Evolutionary conservation across 35 echinoderm and acorn worm genomes (phyloP), one percentile per base, ranked within the genome.

Genomic region (Stichopus chloronotus): DNA sequence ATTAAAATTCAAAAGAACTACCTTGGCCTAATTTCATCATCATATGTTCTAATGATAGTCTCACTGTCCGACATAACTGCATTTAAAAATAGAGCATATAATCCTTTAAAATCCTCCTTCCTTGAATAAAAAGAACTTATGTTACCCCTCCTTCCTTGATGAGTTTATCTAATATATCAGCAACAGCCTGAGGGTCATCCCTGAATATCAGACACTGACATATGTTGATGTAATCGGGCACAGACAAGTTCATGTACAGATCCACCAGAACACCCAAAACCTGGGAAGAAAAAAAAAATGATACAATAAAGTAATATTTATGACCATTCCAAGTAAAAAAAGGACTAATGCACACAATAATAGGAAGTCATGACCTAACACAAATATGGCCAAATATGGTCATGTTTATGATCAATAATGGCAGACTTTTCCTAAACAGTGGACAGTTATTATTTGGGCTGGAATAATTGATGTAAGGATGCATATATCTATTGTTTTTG

Each of bases 221-320:
- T 56, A 99, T 95, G 71, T 96, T 98, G 81, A 99, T 99, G 94
- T 96, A 99, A 92, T 99, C 97, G 7, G 97, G 97, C 3, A 96
- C 92, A 17, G 65, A 63, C 54, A 99, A 82, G 89, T 94, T 99
- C 85, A 96, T 93, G 89, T 99, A 99, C 9, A 96, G 93, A 55
- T 94, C 91, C 21, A 99, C 93, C 12, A 99, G 72, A 23, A 99
- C 87, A 4, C 93, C 88, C 58, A 99, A 74, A 8, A 99, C 95
- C 97, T 99, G 90, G 21, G 69, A 7, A 61, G 21, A 55, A 8
- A 61, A 84, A 92, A 88, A 86, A 94, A 90, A 83, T 7, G 53
- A 8, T 43, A 43, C 30, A 57, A 53, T 25, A 90, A 53, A 88
- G 52, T 55, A 59, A 82, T 21, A 19, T 82, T 4, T 22, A 72